These are phyloP conservation scores for Drosophila parvula DNA, from an alignment of 1,140 invertebrate genomes.

Conservation along the genomic window DNA sequence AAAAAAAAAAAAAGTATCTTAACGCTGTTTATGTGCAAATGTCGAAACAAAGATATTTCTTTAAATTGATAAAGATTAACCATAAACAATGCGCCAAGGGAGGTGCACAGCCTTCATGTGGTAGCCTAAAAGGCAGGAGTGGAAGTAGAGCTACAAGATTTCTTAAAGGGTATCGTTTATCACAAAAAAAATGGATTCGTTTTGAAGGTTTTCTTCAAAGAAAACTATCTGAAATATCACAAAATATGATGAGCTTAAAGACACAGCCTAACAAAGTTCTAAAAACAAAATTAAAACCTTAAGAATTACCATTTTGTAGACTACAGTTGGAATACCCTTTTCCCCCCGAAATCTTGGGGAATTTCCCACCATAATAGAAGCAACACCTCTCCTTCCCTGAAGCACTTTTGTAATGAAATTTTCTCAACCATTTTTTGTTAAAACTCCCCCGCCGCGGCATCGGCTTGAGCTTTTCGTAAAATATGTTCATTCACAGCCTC, in stretches of 20 bases:
- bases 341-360: too few relatives aligned
- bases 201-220: background rate
- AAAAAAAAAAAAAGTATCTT: conserved; percentile 45
- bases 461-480: conserved; percentile 23
- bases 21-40: conserved; percentile 80
- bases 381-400: background rate
- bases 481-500: conserved; percentile 62
- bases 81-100: conserved; percentile 67
- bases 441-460: conserved; percentile 15
- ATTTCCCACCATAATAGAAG: conserved; percentile 7
- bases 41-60: conserved; percentile 83
- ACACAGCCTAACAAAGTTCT: background rate
- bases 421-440: conserved; percentile 33
- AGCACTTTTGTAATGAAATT: conserved; percentile 32
- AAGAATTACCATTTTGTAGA: too few relatives aligned
- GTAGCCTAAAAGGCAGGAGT: conserved; percentile 2
- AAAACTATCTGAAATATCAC: background rate
- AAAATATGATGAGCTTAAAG: background rate
- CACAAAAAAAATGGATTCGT: background rate
- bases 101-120: conserved; percentile 21
- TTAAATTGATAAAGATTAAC: conserved; percentile 82
- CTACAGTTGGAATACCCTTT: background rate
- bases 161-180: background rate
- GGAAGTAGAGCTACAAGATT: background rate
- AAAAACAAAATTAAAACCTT: background rate